These are phyloP conservation scores for Leucosticte australis DNA, from an alignment of 2,113 vertebrate genomes.

Conservation along the genomic window DNA sequence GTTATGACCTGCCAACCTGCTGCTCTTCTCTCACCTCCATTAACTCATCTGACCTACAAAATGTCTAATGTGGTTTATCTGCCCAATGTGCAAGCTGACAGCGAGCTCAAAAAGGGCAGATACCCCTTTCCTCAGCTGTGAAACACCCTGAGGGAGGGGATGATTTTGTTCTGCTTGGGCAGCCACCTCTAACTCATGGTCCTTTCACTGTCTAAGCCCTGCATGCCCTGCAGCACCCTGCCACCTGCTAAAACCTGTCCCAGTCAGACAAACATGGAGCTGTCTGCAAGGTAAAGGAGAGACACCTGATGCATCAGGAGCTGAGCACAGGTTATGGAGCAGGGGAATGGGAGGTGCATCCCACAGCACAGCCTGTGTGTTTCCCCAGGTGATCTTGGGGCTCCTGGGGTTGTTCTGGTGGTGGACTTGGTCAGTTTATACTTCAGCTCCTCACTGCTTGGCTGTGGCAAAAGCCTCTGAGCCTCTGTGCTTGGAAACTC, in stretches of 20 bases:
- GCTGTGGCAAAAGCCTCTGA: neutral
- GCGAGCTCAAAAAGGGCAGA: fast-evolving
- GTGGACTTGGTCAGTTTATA: fast-evolving
- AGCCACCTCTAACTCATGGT: neutral
- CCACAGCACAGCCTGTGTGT: fast-evolving
- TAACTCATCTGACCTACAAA: neutral
- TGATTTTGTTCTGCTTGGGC: neutral
- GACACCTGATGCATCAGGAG: neutral
- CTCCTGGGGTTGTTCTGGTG: neutral
- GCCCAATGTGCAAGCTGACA: neutral
- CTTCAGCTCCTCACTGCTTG: fast-evolving
- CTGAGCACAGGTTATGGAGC: fast-evolving
- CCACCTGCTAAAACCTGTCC: neutral
- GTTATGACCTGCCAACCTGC: neutral
- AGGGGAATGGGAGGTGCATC: fast-evolving
- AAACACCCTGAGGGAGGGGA: neutral
- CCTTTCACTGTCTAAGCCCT: neutral
- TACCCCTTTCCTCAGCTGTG: neutral
- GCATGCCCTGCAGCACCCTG: neutral
- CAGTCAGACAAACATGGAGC: fast-evolving
- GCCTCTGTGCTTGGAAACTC: neutral
- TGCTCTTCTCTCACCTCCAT: neutral
- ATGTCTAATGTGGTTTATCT: neutral
- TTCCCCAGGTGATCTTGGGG: fast-evolving
- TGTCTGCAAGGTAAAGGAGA: too few relatives aligned